Evolutionary conservation across 2,797 vertebrate genomes (phyloP).

Genomic region (Siniperca undulata): DNA sequence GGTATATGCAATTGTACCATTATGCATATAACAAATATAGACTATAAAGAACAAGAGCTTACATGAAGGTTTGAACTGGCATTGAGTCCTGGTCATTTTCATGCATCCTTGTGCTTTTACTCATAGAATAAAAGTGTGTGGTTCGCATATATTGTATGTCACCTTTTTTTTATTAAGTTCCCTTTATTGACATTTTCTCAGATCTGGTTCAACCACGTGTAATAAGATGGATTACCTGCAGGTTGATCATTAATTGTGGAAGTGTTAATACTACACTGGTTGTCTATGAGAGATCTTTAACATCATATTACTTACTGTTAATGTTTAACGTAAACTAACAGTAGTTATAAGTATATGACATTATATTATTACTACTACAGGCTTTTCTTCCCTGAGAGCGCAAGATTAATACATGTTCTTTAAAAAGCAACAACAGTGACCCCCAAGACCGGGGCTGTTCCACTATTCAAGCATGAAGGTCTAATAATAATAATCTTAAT

Average conservation of each 20-base stretch:
- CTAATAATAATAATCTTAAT: background rate
- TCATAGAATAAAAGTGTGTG: conserved; percentile 56
- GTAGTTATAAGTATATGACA: background rate
- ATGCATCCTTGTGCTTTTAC: conserved; percentile 2
- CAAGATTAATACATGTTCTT: background rate
- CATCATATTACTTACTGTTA: background rate
- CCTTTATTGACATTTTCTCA: background rate
- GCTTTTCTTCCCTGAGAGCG: background rate
- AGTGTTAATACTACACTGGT: background rate
- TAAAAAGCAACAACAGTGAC: background rate
- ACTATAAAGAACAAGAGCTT: background rate
- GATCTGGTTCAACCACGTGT: background rate
- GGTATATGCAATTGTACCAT: background rate
- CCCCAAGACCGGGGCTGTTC: background rate
- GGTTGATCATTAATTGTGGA: background rate
- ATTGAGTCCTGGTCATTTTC: background rate
- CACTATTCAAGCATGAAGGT: background rate
- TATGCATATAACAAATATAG: background rate
- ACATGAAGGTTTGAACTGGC: conserved; percentile 12
- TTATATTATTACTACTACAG: background rate
- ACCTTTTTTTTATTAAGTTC: background rate
- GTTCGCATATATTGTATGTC: background rate
- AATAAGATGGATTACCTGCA: background rate
- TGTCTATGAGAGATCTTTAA: background rate
- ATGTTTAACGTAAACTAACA: conserved; percentile 4